Evolutionary conservation across 2,888 invertebrate species (phyloP), one percentile per base, ranked within the genome.

Genomic region (Notocelia uddmanniana): DNA sequence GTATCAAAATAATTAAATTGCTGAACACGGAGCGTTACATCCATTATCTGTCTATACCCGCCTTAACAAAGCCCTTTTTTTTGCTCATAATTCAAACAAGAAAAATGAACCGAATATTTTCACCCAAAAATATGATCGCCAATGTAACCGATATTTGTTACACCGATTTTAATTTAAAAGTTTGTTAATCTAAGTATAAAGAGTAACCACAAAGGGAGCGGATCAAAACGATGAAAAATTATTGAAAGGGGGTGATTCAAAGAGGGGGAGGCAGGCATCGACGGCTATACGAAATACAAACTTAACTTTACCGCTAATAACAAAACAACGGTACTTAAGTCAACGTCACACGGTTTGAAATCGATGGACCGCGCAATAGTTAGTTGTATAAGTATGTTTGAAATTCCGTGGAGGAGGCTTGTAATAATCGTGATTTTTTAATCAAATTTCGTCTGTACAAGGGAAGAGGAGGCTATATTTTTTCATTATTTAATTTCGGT

Each of bases 371-470:
- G 18, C 1, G 21, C 8, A 37, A 74, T 78, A 68, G 58, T 63
- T 31, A 77, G 68, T 74, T 60, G 76, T 74, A 73, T 78, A 77
- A 76, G 84, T 78, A 76, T 78, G 80, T 83, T 86, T 83, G 82
- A 84, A 85, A 85, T 86, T 85, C 81, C 86, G 78, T 81, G 84
- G 85, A 87, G 91, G 91, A 89, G 88, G 89, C 81, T 79, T 85
- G 92, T 92, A 94, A 93, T 94, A 93, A 94, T 94, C 94, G 94
- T 94, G 94, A 94, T 94, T 94, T 94, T 94, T 94, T 94, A 94
- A 94, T 94, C 94, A 94, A 94, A 94, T 94, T 94, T 94, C 93
- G 92, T 91, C 93, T 89, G 92, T 89, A 90, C 89, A 91, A 91
- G 91, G 92, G 90, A 90, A 91, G 91, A 91, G 91, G 86, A 85